Evolutionary conservation across 2,113 vertebrate species (phyloP).

Genomic region (Barnardius zonarius): DNA sequence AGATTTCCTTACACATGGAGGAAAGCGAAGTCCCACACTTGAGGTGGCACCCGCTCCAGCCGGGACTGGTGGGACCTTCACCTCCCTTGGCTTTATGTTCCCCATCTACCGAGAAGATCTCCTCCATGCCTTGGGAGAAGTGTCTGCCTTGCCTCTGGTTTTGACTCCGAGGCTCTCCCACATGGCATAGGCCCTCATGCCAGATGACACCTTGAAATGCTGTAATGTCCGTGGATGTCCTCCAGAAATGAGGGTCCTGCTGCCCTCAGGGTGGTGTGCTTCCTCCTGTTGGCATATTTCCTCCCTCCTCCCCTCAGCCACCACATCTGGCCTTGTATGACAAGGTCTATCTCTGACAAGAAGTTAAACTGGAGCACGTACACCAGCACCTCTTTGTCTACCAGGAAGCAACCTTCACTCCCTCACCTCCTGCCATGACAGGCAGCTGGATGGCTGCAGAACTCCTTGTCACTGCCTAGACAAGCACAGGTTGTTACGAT

Average conservation of each 20-base stretch:
- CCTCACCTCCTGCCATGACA: rapidly evolving
- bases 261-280: neutral
- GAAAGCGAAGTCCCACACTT: rapidly evolving
- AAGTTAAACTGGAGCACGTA: rapidly evolving
- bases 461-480: neutral
- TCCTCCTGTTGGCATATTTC: neutral
- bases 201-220: neutral
- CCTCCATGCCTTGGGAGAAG: neutral
- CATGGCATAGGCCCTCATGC: neutral
- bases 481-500: neutral
- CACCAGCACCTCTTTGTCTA: neutral
- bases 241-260: neutral
- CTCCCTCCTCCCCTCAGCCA: neutral
- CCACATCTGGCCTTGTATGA: neutral
- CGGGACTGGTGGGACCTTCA: neutral
- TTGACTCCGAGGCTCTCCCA: neutral
- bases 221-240: rapidly evolving
- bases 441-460: neutral
- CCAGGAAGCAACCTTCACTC: neutral
- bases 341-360: neutral
- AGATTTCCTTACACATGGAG: neutral
- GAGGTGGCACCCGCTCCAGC: neutral
- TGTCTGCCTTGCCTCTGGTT: rapidly evolving
- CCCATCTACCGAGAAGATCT: neutral
- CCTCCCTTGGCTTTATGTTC: neutral